Base-by-base conservation (phyloP, 2,888 invertebrate species). In the Lepidocyrtoides sp. region DNA sequence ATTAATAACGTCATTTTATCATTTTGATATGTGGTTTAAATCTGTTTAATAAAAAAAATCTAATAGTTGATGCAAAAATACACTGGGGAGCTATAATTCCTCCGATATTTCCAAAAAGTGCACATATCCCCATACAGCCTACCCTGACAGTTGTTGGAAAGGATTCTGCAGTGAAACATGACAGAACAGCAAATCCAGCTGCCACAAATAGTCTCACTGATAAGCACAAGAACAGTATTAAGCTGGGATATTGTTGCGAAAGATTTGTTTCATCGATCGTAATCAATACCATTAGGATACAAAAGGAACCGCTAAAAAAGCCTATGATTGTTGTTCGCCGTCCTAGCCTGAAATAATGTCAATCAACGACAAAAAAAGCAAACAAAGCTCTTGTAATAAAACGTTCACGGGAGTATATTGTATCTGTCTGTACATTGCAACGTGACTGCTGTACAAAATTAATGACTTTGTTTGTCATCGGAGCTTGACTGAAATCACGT, bases 21-120 rank as follows among this genome's bases (percentile, higher is more conserved):
- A 26, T 17, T 36, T 32, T 36, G 41, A 32, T 14, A 5, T 7
- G 26, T 29, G 32, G 29, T n/a, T 32, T 36, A 75, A 75, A 12
- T 12, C 51, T 75, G 14, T 60, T 60, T 20, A 20, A 23, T 60
- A 8, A 29, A 66, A n/a, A 12, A 1, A 14, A 32, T 32, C 91
- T 87, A 94, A 93, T 63, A 91, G 92, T 93, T 86, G 92, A 92
- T 14, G 93, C 63, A 66, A 84, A 93, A 4, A 89, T 84, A 54
- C 93, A 75, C 75, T 94, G 93, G 0, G 94, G 93, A 26, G 93
- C 91, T 4, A 93, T 5, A 14, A 93, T 91, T 60, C 93, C 93
- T 5, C 93, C 94, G n/a, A 93, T 69, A 51, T 92, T 91, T 23
- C 92, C 93, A 20, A 92, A 93, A 10, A 94, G 48, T 0, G 91